Evolutionary conservation across 2,797 vertebrate species (phyloP), one percentile per base, ranked within the genome.

Genomic region (Oreochromis mossambicus): DNA sequence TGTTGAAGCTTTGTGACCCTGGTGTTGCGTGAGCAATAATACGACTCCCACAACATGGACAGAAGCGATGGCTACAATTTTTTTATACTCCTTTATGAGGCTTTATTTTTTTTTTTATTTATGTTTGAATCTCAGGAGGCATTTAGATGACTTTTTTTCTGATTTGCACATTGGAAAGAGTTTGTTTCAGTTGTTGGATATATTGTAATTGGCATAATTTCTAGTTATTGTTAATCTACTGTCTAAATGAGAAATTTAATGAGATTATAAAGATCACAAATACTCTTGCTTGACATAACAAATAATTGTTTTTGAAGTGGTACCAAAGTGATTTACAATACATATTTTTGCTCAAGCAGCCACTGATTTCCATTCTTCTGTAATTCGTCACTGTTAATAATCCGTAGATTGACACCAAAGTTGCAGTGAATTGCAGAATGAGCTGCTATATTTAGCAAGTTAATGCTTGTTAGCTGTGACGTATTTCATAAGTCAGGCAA

Each of bases 11-110:
- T 50, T 85, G 77, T 87, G 87, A 85, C 78, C 78, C 81, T 83
- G 82, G 79, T 86, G 87, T 83, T 91, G 73, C 80, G 56, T 24
- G 48, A 36, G 81, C 70, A 86, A 36, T 78, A 51, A 14, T 36
- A 12, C 41, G 43, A 38, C 36, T 77, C 80, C 34, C 70, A 34
- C 77, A 26, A 55, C 63, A 13, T 5, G 43, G 50, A 32, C 81
- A 52, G 78, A 43, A 26, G 54, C 32, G 58, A 43, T 75, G 46
- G 10, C 26, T n/a, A 8, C 43, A 50, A 6, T n/a, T 8, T 38
- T n/a, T 55, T 63, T 29, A 50, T n/a, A 50, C 24, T 75, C n/a
- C 46, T 75, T 75, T 32, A 32, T 19, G 17, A 75, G 19, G 17
- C 43, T 75, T 50, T 50, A 8, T 48, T 75, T 29, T 24, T 24